Base-by-base conservation (phyloP, 2,797 vertebrate genomes). In the Argyrosomus regius region DNA sequence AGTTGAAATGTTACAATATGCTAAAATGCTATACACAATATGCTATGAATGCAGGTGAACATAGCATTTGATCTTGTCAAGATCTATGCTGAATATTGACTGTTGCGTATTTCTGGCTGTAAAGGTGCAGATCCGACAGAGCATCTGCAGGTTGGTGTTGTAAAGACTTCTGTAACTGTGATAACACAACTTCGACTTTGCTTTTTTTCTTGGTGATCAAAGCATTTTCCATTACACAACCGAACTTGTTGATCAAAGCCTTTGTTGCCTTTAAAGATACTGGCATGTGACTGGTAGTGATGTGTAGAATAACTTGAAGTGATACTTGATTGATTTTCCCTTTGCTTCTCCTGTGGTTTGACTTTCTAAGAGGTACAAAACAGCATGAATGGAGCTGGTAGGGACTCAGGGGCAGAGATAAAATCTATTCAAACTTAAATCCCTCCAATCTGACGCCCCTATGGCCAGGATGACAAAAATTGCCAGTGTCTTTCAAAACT, bases 131-230 rank as follows among this genome's bases (percentile, higher is more conserved):
- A 49, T 60, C 52, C 5, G 72, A 72, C 56, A 74, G 53, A 62
- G 56, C 1, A 14, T 26, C 69, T 20, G 57, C 45, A 26, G 46
- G 22, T 66, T 52, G 49, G 58, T 52, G 39, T 62, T 65, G 54
- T 24, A 56, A 52, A 63, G 63, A 77, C 10, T 46, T 48, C 53
- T 69, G 24, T 48, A 49, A 45, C 28, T 17, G 56, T 59, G 50
- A 58, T 14, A 69, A 67, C n/a, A 31, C 60, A 57, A 39, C 46
- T 74, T 22, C 26, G 73, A 73, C 22, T 64, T 84, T 68, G 58
- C 35, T 66, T 81, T 80, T 83, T 61, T 83, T 81, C 72, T 73
- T 5, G n/a, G 45, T 39, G 57, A 83, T 85, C 73, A 77, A 77
- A 82, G 65, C 77, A 18, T 72, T 78, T 75, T 53, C 59, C 70